A percentile compares a stretch with the other conserved stretches of the same genome.
phyloP scores from a whole-genome alignment of 2,888 invertebrate genomes.

The Lucinisca nassula region DNA sequence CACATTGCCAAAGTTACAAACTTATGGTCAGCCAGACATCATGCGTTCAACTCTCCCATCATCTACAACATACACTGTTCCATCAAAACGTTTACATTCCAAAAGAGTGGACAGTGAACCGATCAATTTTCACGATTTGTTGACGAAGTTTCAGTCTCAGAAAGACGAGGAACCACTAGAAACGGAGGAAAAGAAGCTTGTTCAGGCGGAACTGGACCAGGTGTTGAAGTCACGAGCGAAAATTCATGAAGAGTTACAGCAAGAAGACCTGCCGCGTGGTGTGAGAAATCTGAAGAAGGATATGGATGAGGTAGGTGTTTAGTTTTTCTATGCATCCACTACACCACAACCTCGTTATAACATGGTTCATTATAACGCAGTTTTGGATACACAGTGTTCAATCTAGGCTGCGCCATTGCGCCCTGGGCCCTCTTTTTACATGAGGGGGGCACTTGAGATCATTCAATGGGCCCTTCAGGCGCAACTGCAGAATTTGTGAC shows the following conservation, averaged over 20 bases:
- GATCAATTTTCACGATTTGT: constrained; percentile 58
- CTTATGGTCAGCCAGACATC: constrained; percentile 45
- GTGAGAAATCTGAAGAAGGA: constrained; percentile 42
- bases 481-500: too few relatives aligned
- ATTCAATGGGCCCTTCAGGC: too few relatives aligned
- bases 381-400: too few relatives aligned
- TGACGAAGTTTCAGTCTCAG: constrained; percentile 54
- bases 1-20: constrained; percentile 43
- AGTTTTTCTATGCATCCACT: too few relatives aligned
- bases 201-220: constrained; percentile 57
- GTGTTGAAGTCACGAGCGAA: constrained; percentile 59
- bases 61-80: constrained; percentile 8
- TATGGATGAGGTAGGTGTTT: constrained; percentile 61
- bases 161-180: constrained; percentile 47
- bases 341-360: too few relatives aligned
- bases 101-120: constrained; percentile 53
- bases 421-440: too few relatives aligned
- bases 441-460: too few relatives aligned
- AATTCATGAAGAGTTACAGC: constrained; percentile 44
- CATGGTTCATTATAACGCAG: too few relatives aligned
- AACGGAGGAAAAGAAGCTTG: constrained; percentile 52
- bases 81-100: constrained; percentile 1
- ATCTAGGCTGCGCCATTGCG: too few relatives aligned
- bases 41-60: constrained; percentile 28
- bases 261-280: constrained; percentile 18